A percentile compares a stretch with the other conserved stretches of the same genome.
phyloP scores from a whole-genome alignment of 2,888 invertebrate species.

The Lepidonotus clava region DNA sequence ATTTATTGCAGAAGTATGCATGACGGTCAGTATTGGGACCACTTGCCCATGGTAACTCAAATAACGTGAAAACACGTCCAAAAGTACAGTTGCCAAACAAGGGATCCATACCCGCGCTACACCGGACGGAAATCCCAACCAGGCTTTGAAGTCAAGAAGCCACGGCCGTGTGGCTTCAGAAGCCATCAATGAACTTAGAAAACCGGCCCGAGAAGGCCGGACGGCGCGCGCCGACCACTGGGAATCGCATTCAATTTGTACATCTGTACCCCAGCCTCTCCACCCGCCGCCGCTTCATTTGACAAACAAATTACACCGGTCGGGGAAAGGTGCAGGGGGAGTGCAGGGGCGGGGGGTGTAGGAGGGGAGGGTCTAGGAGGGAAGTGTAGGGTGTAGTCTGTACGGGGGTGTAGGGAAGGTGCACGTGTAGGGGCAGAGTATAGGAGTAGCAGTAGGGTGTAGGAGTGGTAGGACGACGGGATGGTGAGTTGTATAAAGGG shows the following conservation, averaged over 20 bases:
- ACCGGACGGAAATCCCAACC: too few species aligned
- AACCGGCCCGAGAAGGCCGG: not conserved
- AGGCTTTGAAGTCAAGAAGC: too few species aligned
- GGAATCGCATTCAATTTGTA: constrained; percentile 52
- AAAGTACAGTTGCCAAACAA: too few species aligned
- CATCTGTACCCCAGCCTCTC: constrained; percentile 43
- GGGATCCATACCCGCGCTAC: too few species aligned
- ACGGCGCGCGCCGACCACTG: not conserved
- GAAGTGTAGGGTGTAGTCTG: not conserved
- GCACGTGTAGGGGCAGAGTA: not conserved
- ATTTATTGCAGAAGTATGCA: too few species aligned
- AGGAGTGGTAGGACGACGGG: too few species aligned
- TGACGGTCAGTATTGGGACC: too few species aligned
- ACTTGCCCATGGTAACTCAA: too few species aligned
- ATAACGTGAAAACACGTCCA: too few species aligned
- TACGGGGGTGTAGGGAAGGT: too few species aligned
- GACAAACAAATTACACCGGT: constrained; percentile 37
- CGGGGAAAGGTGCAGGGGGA: not conserved
- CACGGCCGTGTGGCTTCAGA: constrained; percentile 39
- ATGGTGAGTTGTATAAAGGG: too few species aligned
- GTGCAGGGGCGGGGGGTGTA: not conserved
- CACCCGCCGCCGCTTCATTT: constrained; percentile 25
- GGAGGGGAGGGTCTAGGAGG: not conserved
- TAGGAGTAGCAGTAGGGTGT: too few species aligned
- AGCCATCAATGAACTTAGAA: constrained; percentile 45